Evolutionary conservation across 1,140 invertebrate species (phyloP), one percentile per base, ranked within the genome.

Genomic region (Drosophila punjabiensis): DNA sequence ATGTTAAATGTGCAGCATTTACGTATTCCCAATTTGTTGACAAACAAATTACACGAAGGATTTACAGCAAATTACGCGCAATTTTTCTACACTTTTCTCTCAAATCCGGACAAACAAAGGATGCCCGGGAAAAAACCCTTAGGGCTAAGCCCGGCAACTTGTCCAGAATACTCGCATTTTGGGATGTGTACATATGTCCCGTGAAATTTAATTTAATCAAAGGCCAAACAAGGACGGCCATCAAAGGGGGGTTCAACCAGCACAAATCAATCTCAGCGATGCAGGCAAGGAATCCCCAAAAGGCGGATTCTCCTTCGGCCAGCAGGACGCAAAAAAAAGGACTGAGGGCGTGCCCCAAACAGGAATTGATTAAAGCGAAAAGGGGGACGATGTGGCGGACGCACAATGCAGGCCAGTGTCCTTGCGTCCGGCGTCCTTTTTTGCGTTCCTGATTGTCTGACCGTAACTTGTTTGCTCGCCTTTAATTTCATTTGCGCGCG

Each of bases 151-250:
- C 28, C 20, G 20, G 47, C 37, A 76, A 65, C 66, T 70, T 61
- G 62, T 71, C 62, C 59, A 68, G 68, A 63, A 60, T 32, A 14
- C 18, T 55, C 52, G 32, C 52, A 37, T 66, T 62, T 84, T 43
- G 65, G 82, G 81, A 76, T 88, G 84, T 83, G 85, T 88, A 81
- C 86, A 90, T 90, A 90, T 90, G 86, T 90, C 79, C 87, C 82
- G 73, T 91, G 87, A 90, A 90, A 86, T 90, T 82, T 91, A 90
- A 92, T 92, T 92, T 92, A 92, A 92, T 92, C 91, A 92, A 92
- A 91, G 78, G 91, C 59, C 82, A 84, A 86, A 74, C 86, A 76
- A 66, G 76, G 59, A 52, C 32, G 20, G 18, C 32, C 59, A 56
- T 66, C 56, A 74, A 70, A 55, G 33, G 47, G 69, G 35, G 60